Evolutionary conservation across 2,113 vertebrate genomes (phyloP), one percentile per base, ranked within the genome.

Genomic region (Xerus inauris): DNA sequence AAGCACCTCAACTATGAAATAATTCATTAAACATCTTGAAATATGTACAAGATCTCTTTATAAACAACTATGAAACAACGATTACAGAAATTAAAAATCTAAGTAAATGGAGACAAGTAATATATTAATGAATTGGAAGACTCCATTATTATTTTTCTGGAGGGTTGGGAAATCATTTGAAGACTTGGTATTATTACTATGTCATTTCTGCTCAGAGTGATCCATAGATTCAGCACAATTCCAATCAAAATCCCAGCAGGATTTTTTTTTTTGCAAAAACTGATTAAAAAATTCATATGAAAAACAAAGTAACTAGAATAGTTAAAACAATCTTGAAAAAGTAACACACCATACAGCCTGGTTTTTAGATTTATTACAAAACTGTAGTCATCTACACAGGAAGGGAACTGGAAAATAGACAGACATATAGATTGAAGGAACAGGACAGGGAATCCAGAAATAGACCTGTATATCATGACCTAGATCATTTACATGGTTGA

Each of bases 191-290:
- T 62, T 62, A 8, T 86, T 72, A 95, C 54, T 65, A 54, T 87
- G n/a, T 57, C 42, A 83, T 72, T 86, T 94, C 11, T 79, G 19
- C 32, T 82, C 49, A 83, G 35, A 77, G 16, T 35, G 24, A 90
- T 59, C 49, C 67, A 47, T 32, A 76, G 26, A 79, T 17, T 76
- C 67, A 87, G 32, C 16, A 82, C 10, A 94, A 83, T 90, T 95
- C 67, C 19, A 93, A 57, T 93, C 8, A 87, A 95, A 87, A 69
- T 57, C 69, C 26, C 49, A 82, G 87, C 47, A 64, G 85, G n/a
- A 71, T 38, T 80, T 88, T 62, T 62, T 38, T 80, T 88, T 62
- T 62, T 26, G 8, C 90, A 59, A 32, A 75, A 57, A 38, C 4
- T 47, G 42, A 83, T 71, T 93, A 28, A 81, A 72, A 87, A 47